phyloP scores from a whole-genome alignment of 2,888 invertebrate genomes.

The Leptopterna dolabrata region DNA sequence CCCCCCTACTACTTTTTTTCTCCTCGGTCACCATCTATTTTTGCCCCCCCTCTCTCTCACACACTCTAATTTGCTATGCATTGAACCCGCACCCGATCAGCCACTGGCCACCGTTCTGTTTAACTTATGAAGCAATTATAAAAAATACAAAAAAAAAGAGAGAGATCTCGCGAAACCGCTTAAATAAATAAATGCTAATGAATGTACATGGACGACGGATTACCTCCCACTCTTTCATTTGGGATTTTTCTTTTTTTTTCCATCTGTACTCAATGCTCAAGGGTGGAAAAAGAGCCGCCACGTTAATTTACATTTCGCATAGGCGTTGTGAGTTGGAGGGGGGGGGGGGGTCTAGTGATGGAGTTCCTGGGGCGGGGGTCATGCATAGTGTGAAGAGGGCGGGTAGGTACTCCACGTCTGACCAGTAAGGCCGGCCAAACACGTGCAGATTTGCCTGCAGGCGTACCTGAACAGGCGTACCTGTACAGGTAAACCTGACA shows the following conservation, averaged over 20 bases:
- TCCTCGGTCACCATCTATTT: background rate
- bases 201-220: constrained; percentile 57
- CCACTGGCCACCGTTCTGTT: constrained; percentile 57
- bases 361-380: too few species aligned
- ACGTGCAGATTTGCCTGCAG: too few species aligned
- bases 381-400: constrained; percentile 13
- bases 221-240: constrained; percentile 39
- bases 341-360: background rate
- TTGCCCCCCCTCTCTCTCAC: background rate
- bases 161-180: constrained; percentile 46
- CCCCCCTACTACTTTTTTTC: background rate
- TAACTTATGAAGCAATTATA: constrained; percentile 61
- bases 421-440: too few species aligned
- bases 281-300: background rate
- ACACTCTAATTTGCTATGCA: constrained; percentile 60
- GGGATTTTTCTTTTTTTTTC: background rate
- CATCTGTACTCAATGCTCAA: too few species aligned
- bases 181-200: constrained; percentile 61
- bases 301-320: constrained; percentile 39
- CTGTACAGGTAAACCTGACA: too few species aligned
- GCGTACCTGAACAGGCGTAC: too few species aligned
- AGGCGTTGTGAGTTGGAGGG: too few species aligned
- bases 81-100: constrained; percentile 59
- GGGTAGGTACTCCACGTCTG: background rate
- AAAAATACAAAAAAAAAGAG: too few species aligned